Percentiles rank a stretch among this genome's conserved stretches.
Conservation (phyloP, 1,140 invertebrate species). For the Potamilus streckersoni region DNA sequence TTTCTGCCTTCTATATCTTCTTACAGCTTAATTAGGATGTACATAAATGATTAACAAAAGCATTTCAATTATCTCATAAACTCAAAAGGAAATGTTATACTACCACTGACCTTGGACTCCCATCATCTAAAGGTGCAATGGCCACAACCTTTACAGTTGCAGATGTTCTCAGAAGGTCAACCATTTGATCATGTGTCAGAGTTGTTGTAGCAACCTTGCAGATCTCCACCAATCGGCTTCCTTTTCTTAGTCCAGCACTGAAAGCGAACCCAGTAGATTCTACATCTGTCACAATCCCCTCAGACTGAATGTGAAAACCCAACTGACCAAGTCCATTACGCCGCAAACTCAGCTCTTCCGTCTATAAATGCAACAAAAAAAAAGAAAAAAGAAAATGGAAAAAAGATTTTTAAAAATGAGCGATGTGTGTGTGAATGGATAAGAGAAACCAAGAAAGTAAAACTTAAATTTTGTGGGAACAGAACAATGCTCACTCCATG, state of each 20-base stretch:
- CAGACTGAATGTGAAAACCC: constrained; percentile 95
- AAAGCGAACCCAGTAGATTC: constrained; percentile 89
- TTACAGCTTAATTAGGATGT: too few relatives aligned
- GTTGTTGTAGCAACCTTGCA: constrained; percentile 86
- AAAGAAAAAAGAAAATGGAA: neutral
- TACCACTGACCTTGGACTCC: constrained; percentile 71
- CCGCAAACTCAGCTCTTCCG: constrained; percentile 79
- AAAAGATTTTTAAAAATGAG: neutral
- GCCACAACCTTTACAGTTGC: constrained; percentile 86
- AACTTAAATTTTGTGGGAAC: too few relatives aligned
- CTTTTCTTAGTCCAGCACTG: constrained; percentile 89
- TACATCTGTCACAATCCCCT: constrained; percentile 94
- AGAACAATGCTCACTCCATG: too few relatives aligned
- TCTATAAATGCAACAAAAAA: constrained; percentile 49
- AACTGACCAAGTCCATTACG: constrained; percentile 87
- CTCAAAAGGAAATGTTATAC: constrained; percentile 5
- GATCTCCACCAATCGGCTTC: constrained; percentile 89
- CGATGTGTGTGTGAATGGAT: too few relatives aligned
- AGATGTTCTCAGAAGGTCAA: constrained; percentile 92
- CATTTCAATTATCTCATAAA: constrained; percentile 4
- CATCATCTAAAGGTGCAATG: constrained; percentile 81
- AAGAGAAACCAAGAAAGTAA: too few relatives aligned
- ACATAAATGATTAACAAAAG: too few relatives aligned
- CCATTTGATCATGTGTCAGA: constrained; percentile 92
- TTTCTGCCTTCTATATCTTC: too few relatives aligned